Conservation (phyloP, 2,888 invertebrate species). For the Drosophila vallismaia region DNA sequence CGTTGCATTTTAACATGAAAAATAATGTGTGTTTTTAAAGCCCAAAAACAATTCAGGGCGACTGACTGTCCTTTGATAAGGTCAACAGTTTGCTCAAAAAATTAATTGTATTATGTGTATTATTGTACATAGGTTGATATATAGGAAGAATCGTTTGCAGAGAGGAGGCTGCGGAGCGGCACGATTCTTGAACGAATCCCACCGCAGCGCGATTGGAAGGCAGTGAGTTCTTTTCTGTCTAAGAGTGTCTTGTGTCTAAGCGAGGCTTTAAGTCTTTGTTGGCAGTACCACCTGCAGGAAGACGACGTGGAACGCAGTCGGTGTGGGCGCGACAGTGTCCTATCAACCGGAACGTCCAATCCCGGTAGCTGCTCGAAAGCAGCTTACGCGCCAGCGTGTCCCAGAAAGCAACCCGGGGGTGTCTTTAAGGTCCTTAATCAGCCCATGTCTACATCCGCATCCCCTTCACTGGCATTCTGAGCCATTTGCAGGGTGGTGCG, state of each 20-base stretch:
- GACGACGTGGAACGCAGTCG: constrained; percentile 46
- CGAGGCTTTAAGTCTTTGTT: constrained; percentile 77
- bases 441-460: constrained; percentile 68
- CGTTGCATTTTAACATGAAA: constrained; percentile 69
- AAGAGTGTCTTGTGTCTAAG: constrained; percentile 56
- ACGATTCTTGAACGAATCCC: constrained; percentile 51
- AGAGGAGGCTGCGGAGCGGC: constrained; percentile 52
- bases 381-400: constrained; percentile 63
- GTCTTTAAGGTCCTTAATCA: constrained; percentile 53
- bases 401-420: constrained; percentile 50
- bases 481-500: constrained; percentile 65
- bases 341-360: constrained; percentile 43
- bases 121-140: constrained; percentile 73
- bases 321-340: constrained; percentile 43
- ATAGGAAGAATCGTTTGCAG: constrained; percentile 70
- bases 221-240: constrained; percentile 58
- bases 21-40: constrained; percentile 56
- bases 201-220: constrained; percentile 61
- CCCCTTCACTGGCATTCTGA: constrained; percentile 33
- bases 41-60: constrained; percentile 42
- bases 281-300: constrained; percentile 44
- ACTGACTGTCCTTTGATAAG: constrained; percentile 55
- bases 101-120: constrained; percentile 55
- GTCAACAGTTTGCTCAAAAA: constrained; percentile 69
- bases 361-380: constrained; percentile 38